A percentile compares a stretch with the other conserved stretches of the same genome.
These are phyloP conservation scores for Drosophila bipectinata DNA, from an alignment of 1,140 invertebrate species.

Conservation along the genomic window DNA sequence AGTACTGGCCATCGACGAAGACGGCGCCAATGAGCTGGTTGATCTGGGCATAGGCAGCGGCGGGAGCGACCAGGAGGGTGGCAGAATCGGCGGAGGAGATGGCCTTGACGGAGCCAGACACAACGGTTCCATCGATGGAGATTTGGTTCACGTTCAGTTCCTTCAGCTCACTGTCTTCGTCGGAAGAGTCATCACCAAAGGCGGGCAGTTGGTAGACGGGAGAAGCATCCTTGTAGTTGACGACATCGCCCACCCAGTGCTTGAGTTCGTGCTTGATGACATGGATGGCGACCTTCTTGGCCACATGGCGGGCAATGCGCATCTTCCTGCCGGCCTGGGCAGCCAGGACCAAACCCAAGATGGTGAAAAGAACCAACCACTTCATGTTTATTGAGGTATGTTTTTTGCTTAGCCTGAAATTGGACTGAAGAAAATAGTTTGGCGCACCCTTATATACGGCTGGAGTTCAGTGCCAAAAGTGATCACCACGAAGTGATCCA, in stretches of 20 bases:
- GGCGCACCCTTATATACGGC: neutral
- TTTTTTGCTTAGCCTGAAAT: neutral
- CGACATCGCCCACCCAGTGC: slow-evolving; percentile 14
- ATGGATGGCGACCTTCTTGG: slow-evolving; percentile 22
- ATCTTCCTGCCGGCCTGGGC: slow-evolving; percentile 26
- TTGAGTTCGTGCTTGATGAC: slow-evolving; percentile 60
- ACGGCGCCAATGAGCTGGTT: slow-evolving; percentile 54
- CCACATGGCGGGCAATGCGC: slow-evolving; percentile 30
- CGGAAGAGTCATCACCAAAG: slow-evolving; percentile 22
- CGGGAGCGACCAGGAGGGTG: slow-evolving; percentile 88
- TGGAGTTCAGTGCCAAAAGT: neutral
- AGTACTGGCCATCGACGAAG: slow-evolving; percentile 45
- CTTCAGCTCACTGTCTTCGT: slow-evolving; percentile 38
- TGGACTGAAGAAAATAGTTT: neutral
- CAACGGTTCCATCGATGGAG: slow-evolving; percentile 36
- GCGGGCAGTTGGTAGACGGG: slow-evolving; percentile 6
- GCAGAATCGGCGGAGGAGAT: slow-evolving; percentile 93
- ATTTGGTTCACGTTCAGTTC: slow-evolving; percentile 54
- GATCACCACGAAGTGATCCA: neutral
- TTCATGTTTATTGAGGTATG: slow-evolving; percentile 51
- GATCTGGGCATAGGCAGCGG: slow-evolving; percentile 32
- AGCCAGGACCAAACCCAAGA: slow-evolving; percentile 47
- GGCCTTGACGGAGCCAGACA: slow-evolving; percentile 86
- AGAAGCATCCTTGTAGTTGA: slow-evolving; percentile 35
- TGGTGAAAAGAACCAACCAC: slow-evolving; percentile 37